Base-by-base conservation (phyloP, 2,888 invertebrate species). In the Oligia latruncula region DNA sequence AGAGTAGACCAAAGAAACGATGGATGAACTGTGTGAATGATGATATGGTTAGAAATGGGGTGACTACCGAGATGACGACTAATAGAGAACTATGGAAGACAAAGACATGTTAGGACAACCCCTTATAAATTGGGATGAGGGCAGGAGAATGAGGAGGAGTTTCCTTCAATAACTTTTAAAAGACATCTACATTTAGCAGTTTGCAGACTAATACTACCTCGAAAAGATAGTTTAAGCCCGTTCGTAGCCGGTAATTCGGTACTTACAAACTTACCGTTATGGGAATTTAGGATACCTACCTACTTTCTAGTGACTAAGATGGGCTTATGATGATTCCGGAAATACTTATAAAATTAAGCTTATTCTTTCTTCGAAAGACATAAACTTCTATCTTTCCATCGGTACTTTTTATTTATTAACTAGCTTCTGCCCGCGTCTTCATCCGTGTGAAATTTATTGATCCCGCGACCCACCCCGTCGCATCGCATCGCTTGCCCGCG, bases 111-210 rank as follows among this genome's bases (percentile, higher is more conserved):
- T 11, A 9, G 1, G 3, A 9, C 3, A 11, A 58, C 23, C 23
- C 9, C 8, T 23, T 23, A 11, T 23, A 4, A 58, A 58, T 58
- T 58, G 9, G 9, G 9, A 58, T n/a, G 1, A 9, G 58, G 9
- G 23, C 5, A 15, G 49, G 15, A 49, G 15, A 58, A 23, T 23
- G 9, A n/a, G n/a, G 58, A 87, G 85, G 13, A 35, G 9, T 65
- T 40, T 60, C n/a, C 40, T n/a, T 52, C 11, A 58, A 40, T 40
- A 40, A 40, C 35, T 58, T 40, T 29, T 23, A 55, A 55, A 58
- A 49, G 0, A 58, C 2, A 17, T 0, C 13, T 17, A 5, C 23
- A 49, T 1, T 65, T 49, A 49, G 9, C 43, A 55, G n/a, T 76
- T 49, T 17, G 29, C 2, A 23, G 8, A 29, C 23, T 29, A 29